Evolutionary conservation across 2,888 invertebrate genomes (phyloP).

Genomic region (Zaprionus lineosus): DNA sequence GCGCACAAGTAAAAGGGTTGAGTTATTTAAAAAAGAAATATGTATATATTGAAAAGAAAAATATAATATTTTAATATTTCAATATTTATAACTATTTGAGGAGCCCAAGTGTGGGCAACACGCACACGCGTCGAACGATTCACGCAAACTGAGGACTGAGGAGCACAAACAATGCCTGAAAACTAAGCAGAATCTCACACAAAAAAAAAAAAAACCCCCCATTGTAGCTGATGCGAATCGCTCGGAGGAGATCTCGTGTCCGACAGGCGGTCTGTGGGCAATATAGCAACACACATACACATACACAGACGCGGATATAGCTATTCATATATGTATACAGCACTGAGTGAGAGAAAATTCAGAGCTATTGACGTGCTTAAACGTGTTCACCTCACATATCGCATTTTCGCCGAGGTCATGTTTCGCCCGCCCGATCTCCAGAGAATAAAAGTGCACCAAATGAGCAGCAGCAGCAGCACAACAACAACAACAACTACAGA

Average conservation of each 20-base stretch:
- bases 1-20: too few relatives aligned
- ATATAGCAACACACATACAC: slow-evolving; percentile 2
- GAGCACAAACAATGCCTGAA: slow-evolving; percentile 19
- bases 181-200: slow-evolving; percentile 28
- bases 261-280: slow-evolving; percentile 33
- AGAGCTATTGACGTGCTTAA: not conserved
- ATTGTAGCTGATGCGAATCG: slow-evolving; percentile 25
- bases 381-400: slow-evolving; percentile 5
- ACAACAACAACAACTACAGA: too few relatives aligned
- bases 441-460: not conserved
- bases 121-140: slow-evolving; percentile 29
- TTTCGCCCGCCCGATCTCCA: slow-evolving; percentile 5
- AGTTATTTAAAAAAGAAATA: too few relatives aligned
- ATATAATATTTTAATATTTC: too few relatives aligned
- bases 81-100: too few relatives aligned
- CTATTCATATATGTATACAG: not conserved
- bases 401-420: slow-evolving; percentile 33
- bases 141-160: slow-evolving; percentile 37
- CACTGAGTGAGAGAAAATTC: not conserved
- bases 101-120: too few relatives aligned
- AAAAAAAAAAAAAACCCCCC: slow-evolving; percentile 2
- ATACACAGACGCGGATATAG: too few relatives aligned
- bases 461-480: too few relatives aligned
- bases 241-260: slow-evolving; percentile 32
- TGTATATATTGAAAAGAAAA: too few relatives aligned